A percentile compares a stretch with the other conserved stretches of the same genome.
Evolutionary conservation across 2,113 vertebrate species (phyloP).

Genomic region (Neolamprologus variostigma): DNA sequence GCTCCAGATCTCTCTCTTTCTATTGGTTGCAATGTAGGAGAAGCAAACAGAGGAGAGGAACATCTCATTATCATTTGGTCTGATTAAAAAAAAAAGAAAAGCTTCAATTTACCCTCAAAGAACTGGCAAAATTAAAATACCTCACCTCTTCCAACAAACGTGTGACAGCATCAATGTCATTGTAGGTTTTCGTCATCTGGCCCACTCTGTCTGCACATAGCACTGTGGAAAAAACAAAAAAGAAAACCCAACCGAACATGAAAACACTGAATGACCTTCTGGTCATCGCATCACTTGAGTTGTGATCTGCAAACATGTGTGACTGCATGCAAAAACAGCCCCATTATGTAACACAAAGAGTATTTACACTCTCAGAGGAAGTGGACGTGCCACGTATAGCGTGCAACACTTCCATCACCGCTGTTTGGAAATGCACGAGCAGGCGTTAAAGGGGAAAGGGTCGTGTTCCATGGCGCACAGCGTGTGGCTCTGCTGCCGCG

Average conservation of each 20-base stretch:
- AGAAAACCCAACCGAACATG: neutral
- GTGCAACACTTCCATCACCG: neutral
- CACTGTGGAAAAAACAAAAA: constrained; percentile 68
- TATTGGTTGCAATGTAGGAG: constrained; percentile 32
- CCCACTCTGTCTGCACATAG: constrained; percentile 98
- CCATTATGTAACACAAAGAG: neutral
- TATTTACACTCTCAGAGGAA: neutral
- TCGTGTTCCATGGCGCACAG: constrained; percentile 33
- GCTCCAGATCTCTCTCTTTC: constrained; percentile 97
- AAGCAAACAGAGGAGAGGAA: neutral
- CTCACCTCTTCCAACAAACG: constrained; percentile 95
- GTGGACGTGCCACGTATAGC: neutral
- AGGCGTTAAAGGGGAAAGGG: neutral
- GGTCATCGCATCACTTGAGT: neutral
- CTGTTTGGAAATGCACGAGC: neutral
- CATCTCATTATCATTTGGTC: neutral
- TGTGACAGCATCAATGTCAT: constrained; percentile 97
- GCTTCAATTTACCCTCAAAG: neutral
- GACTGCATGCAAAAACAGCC: neutral
- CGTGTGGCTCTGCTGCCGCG: neutral
- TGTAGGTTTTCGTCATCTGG: constrained; percentile 99
- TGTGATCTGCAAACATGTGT: neutral
- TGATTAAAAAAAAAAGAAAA: neutral
- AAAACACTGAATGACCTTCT: neutral
- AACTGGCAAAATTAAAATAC: neutral